These are phyloP conservation scores for Ophion costatus DNA, from an alignment of 2,888 invertebrate species.

Conservation along the genomic window DNA sequence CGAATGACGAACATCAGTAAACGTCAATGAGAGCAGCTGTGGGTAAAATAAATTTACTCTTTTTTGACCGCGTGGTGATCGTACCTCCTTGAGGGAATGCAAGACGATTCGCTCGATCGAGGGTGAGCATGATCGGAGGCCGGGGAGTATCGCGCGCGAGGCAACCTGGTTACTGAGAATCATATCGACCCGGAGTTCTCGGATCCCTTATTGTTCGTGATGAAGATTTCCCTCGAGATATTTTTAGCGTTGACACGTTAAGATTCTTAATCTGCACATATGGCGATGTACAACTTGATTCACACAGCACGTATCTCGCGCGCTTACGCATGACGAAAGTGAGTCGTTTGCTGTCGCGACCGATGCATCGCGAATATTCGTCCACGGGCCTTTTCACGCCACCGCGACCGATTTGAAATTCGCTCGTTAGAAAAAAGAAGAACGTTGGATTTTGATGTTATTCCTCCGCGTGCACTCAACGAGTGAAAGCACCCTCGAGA, in stretches of 20 bases:
- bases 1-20: no score
- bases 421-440: background rate
- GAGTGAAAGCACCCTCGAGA: background rate
- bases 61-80: no score
- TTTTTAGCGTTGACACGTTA: slow-evolving; percentile 75
- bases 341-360: slow-evolving; percentile 44
- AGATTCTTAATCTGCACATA: slow-evolving; percentile 67
- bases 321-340: slow-evolving; percentile 50
- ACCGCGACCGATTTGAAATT: background rate
- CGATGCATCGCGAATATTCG: slow-evolving; percentile 17
- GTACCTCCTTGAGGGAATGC: no score
- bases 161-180: slow-evolving; percentile 65
- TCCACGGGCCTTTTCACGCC: background rate
- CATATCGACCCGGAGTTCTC: slow-evolving; percentile 55
- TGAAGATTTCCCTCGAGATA: slow-evolving; percentile 70
- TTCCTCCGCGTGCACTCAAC: no score
- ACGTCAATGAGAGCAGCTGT: no score
- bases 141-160: slow-evolving; percentile 30
- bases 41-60: no score
- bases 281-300: slow-evolving; percentile 61
- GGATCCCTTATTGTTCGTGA: slow-evolving; percentile 69
- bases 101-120: background rate
- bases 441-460: no score
- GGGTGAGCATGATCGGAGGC: background rate
- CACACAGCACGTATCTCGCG: slow-evolving; percentile 57